Base-by-base conservation (phyloP, 2,888 invertebrate genomes). In the Dolichopus griseipennis region DNA sequence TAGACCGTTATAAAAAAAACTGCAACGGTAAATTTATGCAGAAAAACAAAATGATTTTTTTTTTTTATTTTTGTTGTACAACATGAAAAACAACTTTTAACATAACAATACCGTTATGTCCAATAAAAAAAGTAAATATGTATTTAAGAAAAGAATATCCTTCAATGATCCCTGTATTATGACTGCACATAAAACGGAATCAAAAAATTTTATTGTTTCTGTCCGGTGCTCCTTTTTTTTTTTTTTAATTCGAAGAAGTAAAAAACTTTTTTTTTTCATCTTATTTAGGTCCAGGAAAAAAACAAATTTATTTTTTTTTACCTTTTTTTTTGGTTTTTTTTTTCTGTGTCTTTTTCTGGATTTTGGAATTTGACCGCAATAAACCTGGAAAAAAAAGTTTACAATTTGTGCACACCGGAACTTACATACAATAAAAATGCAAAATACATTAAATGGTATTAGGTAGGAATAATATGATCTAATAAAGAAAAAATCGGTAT, bases 151-250 rank as follows among this genome's bases (percentile, higher is more conserved):
- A n/a, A n/a, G 12, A 43, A 43, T 43, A n/a, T n/a, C 43, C 43
- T 43, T 43, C 43, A 43, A 43, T 43, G 43, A 43, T 43, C 43
- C 43, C n/a, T 43, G 43, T 43, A 43, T 43, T 43, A 43, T 43
- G 43, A 43, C 43, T 43, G 43, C 43, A 6, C 15, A 43, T 43
- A 43, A 43, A 43, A 43, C 7, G 12, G 3, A 43, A 43, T 43
- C 12, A 15, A 43, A 43, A 43, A 43, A 10, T 7, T 43, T 43
- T 43, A 43, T n/a, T n/a, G n/a, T n/a, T n/a, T n/a, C n/a, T 43
- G 43, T 43, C 43, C 43, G 7, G 43, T 43, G 7, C n/a, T n/a
- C n/a, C n/a, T n/a, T n/a, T n/a, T n/a, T n/a, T n/a, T n/a, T n/a
- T n/a, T n/a, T n/a, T n/a, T n/a, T n/a, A n/a, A n/a, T n/a, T n/a